These are phyloP conservation scores for Acleris holmiana DNA, from an alignment of 2,888 invertebrate species.

Conservation along the genomic window DNA sequence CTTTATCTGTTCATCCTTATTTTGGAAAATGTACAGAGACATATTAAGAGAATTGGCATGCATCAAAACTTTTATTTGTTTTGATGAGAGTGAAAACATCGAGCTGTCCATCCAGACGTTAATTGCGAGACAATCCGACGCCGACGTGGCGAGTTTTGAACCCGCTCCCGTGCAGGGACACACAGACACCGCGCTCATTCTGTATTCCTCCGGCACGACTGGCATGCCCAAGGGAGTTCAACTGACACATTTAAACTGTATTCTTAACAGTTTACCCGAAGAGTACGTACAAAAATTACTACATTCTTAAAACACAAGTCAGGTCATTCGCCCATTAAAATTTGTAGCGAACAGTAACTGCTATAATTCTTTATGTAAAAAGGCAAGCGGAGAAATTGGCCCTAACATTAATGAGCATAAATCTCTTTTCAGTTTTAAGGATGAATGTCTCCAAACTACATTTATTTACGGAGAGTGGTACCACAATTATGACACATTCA, in stretches of 20 bases:
- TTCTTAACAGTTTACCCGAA: constrained; percentile 61
- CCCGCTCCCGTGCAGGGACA: constrained; percentile 74
- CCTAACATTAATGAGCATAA: too few relatives aligned
- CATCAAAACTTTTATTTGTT: constrained; percentile 55
- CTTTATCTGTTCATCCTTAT: constrained; percentile 85
- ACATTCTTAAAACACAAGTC: too few relatives aligned
- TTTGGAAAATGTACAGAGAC: constrained; percentile 70
- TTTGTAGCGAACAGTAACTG: too few relatives aligned
- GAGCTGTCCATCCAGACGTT: constrained; percentile 52
- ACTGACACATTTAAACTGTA: constrained; percentile 84
- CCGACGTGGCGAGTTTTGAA: constrained; percentile 59
- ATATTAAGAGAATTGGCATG: constrained; percentile 54
- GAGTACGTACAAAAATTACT: constrained; percentile 54
- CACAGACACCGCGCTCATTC: constrained; percentile 66
- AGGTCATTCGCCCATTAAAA: too few relatives aligned
- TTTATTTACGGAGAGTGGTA: constrained; percentile 67
- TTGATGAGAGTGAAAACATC: constrained; percentile 52
- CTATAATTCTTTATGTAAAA: too few relatives aligned
- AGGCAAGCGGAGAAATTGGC: too few relatives aligned
- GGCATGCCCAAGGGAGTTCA: constrained; percentile 88
- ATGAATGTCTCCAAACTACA: constrained; percentile 52
- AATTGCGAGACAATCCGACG: constrained; percentile 50
- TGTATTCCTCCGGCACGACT: constrained; percentile 89
- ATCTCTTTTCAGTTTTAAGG: constrained; percentile 57
- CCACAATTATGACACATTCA: constrained; percentile 68